Conservation (phyloP, 2,113 vertebrate species). For the Calyptomena viridis region DNA sequence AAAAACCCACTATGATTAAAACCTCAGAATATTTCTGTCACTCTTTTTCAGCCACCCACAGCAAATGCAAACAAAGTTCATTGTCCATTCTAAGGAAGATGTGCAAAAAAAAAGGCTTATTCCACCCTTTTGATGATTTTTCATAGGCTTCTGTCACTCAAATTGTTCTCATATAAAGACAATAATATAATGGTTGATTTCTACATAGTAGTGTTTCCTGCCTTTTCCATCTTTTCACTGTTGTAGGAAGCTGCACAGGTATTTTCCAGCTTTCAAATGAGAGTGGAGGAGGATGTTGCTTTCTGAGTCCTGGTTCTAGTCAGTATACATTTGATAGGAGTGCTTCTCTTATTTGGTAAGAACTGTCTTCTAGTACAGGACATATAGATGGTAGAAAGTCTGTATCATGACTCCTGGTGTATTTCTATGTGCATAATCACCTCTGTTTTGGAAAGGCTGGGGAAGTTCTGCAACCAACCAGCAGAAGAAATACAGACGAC, state of each 20-base stretch:
- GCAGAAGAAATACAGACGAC: not conserved
- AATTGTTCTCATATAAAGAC: not conserved
- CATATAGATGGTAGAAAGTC: rapidly evolving
- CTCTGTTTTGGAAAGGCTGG: not conserved
- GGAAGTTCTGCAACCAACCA: not conserved
- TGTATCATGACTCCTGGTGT: not conserved
- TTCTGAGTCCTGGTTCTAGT: not conserved
- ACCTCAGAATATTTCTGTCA: not conserved
- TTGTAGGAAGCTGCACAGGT: not conserved
- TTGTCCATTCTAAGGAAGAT: not conserved
- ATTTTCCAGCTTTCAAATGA: not conserved
- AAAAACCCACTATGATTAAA: not conserved
- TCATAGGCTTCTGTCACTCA: not conserved
- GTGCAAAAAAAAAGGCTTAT: not conserved
- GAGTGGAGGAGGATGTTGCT: not conserved
- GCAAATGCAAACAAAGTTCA: not conserved
- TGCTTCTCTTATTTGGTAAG: not conserved
- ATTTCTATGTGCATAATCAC: not conserved
- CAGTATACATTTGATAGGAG: not conserved
- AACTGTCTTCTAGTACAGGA: not conserved
- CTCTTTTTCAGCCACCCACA: not conserved
- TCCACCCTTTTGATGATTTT: not conserved
- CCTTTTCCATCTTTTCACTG: not conserved
- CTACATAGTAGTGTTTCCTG: not conserved
- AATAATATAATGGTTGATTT: not conserved